Conservation (phyloP, 2,888 invertebrate species). For the Cephus nigrinus region DNA sequence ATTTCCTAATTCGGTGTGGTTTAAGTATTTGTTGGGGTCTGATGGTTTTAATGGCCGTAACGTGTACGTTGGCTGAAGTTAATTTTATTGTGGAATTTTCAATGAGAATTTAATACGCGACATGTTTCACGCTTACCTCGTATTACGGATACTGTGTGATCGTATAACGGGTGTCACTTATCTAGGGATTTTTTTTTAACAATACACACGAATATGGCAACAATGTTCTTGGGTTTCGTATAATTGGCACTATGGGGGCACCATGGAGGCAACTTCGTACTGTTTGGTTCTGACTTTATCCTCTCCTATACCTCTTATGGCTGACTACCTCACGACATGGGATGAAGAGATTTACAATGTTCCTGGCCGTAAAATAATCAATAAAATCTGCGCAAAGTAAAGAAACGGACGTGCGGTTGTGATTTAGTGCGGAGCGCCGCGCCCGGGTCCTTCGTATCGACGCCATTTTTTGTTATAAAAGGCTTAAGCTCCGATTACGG, state of each 20-base stretch:
- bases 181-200: not conserved
- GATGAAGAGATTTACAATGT: constrained; percentile 65
- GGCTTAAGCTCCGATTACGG: constrained; percentile 29
- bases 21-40: not conserved
- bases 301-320: not conserved
- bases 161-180: not conserved
- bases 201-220: constrained; percentile 27
- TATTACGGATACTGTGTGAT: not conserved
- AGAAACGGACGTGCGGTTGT: constrained; percentile 62
- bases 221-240: constrained; percentile 44
- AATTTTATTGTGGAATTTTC: not conserved
- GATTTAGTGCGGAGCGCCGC: constrained; percentile 57
- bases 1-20: not conserved
- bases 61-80: not conserved
- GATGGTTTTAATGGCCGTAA: not conserved
- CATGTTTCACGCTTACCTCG: not conserved
- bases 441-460: constrained; percentile 4
- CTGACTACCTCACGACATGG: constrained; percentile 31
- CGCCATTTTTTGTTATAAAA: not conserved
- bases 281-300: not conserved
- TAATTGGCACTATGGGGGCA: constrained; percentile 54
- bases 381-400: constrained; percentile 64
- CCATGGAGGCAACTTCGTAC: constrained; percentile 31
- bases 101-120: not conserved
- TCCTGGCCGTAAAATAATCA: constrained; percentile 65